Evolutionary conservation across 1,140 invertebrate genomes (phyloP).

Genomic region (Sinella curviseta): DNA sequence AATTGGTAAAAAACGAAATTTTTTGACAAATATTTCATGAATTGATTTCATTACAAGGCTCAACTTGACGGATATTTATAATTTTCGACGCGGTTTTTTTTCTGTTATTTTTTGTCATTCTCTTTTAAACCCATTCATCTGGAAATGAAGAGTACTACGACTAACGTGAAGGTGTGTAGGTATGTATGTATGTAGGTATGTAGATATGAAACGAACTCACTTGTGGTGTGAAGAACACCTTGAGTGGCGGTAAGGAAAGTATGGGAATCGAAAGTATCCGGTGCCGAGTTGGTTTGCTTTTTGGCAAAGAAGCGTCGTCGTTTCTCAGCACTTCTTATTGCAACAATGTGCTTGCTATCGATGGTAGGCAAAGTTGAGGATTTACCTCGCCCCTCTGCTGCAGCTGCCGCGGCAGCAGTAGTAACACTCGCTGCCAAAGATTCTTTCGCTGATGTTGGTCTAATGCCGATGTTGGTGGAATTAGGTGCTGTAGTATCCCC

Average conservation of each 20-base stretch:
- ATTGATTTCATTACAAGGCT: too few relatives aligned
- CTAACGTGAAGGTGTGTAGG: background rate
- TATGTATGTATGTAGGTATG: background rate
- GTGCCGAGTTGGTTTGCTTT: constrained; percentile 58
- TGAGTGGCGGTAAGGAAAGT: constrained; percentile 25
- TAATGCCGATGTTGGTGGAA: background rate
- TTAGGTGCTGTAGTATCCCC: background rate
- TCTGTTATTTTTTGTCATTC: too few relatives aligned
- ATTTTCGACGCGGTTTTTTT: background rate
- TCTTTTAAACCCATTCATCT: too few relatives aligned
- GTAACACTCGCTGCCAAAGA: background rate
- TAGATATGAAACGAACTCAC: constrained; percentile 2
- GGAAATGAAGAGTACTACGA: too few relatives aligned
- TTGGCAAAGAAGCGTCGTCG: constrained; percentile 53
- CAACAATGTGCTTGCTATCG: constrained; percentile 39
- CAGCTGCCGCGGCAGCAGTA: background rate
- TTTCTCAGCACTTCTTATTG: constrained; percentile 51
- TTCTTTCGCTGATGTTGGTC: background rate
- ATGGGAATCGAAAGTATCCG: constrained; percentile 52
- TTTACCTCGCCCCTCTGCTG: constrained; percentile 27
- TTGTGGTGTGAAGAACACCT: constrained; percentile 27
- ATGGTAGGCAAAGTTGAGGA: constrained; percentile 40
- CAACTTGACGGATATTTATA: too few relatives aligned
- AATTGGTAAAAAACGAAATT: too few relatives aligned
- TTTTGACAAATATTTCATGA: too few relatives aligned